Percentiles rank a stretch among this genome's conserved stretches.
Evolutionary conservation across 92 coral and sea anemone species (phyloP).

Genomic region (Porites lobata): DNA sequence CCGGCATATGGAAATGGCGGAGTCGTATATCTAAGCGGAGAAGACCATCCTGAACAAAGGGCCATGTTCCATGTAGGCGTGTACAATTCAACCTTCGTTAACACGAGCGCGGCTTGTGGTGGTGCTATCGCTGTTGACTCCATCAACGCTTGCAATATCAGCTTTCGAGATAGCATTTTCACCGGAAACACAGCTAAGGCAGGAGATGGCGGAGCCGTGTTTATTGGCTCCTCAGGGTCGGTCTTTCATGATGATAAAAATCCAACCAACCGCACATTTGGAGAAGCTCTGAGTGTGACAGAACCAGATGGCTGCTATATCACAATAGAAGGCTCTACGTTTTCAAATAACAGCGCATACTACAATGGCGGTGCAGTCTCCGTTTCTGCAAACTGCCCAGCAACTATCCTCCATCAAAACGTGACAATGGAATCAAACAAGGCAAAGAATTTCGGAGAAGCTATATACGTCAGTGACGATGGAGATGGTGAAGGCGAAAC

Average conservation of each 20-base stretch:
- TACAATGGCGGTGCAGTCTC: neutral
- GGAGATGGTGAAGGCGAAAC: too few species aligned
- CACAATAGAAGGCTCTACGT: neutral
- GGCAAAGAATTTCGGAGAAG: neutral
- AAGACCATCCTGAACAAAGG: too few species aligned
- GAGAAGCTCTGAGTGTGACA: neutral
- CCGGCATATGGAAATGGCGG: neutral
- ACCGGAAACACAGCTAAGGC: neutral
- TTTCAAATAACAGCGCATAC: neutral
- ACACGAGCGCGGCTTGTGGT: neutral
- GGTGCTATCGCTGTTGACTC: neutral
- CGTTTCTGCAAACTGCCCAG: neutral
- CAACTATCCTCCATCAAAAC: neutral
- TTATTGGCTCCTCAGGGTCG: neutral
- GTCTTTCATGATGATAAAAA: neutral
- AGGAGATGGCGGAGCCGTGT: neutral
- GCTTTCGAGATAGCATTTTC: neutral
- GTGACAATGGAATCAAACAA: conserved; percentile 3
- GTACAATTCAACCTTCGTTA: neutral
- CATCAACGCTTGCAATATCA: neutral
- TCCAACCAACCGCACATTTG: neutral
- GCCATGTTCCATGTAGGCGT: neutral
- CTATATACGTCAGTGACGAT: neutral
- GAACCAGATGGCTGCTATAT: neutral
- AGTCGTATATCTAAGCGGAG: neutral